Conservation (phyloP, 1,140 invertebrate species). For the Xylocopa sonorina region DNA sequence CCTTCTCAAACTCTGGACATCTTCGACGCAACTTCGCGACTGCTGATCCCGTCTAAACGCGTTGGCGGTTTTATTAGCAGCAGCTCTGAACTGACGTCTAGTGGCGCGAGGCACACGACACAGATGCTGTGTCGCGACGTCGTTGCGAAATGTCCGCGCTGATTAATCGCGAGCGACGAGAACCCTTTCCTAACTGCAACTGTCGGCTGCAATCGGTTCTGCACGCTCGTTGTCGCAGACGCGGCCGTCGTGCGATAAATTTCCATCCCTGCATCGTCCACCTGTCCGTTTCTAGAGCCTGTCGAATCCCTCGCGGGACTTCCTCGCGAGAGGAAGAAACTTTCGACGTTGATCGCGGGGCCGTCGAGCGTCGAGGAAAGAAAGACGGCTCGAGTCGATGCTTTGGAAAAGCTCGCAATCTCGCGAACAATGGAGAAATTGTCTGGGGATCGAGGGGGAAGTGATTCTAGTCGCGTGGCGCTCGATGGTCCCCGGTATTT, state of each 20-base stretch:
- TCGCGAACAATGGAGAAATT: neutral
- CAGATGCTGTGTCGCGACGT: constrained; percentile 75
- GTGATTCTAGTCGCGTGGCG: neutral
- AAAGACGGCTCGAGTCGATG: neutral
- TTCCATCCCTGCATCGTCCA: too few species aligned
- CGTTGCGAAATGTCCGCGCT: constrained; percentile 76
- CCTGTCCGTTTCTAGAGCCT: too few species aligned
- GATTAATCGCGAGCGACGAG: constrained; percentile 77
- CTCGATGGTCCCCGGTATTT: neutral
- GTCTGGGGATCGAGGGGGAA: neutral
- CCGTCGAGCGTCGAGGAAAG: neutral
- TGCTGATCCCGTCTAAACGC: too few species aligned
- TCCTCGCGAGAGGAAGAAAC: too few species aligned
- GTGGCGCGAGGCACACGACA: constrained; percentile 69
- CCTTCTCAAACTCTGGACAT: neutral
- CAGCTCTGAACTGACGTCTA: constrained; percentile 68
- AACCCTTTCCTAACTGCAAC: constrained; percentile 75
- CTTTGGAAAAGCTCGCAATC: neutral
- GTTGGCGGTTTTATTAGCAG: constrained; percentile 67
- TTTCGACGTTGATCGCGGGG: neutral
- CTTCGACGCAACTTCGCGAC: too few species aligned
- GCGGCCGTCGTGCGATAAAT: constrained; percentile 32
- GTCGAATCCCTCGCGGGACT: neutral
- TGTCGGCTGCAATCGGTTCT: constrained; percentile 75
- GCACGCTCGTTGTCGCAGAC: constrained; percentile 48